Conservation (phyloP, 2,888 invertebrate species). For the Sesia apiformis region DNA sequence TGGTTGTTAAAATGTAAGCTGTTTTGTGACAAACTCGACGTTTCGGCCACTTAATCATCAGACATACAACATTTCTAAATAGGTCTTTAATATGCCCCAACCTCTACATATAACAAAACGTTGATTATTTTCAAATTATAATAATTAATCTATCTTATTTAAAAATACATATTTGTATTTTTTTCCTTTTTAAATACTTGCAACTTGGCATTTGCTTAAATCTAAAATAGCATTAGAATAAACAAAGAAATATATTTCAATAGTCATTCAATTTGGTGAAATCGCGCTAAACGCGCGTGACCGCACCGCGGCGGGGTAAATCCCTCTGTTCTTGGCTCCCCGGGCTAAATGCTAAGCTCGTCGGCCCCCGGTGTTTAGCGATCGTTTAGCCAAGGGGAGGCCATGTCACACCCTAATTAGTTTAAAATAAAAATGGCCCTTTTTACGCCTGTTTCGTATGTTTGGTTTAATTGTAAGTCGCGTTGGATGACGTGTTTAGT, state of each 20-base stretch:
- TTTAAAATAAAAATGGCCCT: slow-evolving; percentile 49
- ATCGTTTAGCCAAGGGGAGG: slow-evolving; percentile 24
- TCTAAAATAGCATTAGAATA: no score
- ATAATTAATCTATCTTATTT: no score
- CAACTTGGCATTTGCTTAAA: no score
- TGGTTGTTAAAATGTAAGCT: no score
- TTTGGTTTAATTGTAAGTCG: slow-evolving; percentile 43
- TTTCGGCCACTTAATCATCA: no score
- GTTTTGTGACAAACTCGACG: no score
- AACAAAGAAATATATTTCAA: slow-evolving; percentile 16
- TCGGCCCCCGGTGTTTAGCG: slow-evolving; percentile 25
- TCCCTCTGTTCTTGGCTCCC: background rate
- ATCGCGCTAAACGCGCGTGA: slow-evolving; percentile 32
- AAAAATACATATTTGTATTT: no score
- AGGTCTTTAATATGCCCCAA: no score
- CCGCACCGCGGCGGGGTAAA: slow-evolving; percentile 24
- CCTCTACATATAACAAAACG: no score
- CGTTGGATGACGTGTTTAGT: slow-evolving; percentile 25
- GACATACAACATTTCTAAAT: no score
- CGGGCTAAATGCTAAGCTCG: slow-evolving; percentile 5
- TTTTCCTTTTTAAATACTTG: no score
- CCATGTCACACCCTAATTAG: slow-evolving; percentile 56
- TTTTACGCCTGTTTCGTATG: slow-evolving; percentile 50
- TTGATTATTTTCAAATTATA: no score
- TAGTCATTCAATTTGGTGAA: slow-evolving; percentile 19